These are phyloP conservation scores for Cathartes aura DNA, from an alignment of 2,113 vertebrate genomes.

Conservation along the genomic window DNA sequence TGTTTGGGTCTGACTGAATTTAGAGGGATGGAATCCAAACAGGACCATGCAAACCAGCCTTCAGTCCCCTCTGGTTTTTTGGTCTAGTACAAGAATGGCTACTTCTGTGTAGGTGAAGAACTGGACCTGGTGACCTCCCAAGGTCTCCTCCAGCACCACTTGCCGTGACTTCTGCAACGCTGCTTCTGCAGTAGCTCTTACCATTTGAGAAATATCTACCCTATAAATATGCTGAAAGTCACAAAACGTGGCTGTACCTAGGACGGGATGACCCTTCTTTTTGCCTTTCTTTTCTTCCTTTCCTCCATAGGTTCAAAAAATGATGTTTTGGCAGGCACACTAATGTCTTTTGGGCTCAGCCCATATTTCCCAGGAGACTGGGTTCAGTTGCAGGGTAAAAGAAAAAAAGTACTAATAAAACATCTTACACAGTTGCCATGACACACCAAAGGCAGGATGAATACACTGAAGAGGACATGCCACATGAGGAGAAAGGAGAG, in stretches of 20 bases:
- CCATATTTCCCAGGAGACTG: conserved; percentile 54
- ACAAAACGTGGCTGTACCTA: accelerated
- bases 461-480: neutral
- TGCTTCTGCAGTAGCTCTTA: neutral
- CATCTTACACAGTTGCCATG: conserved; percentile 24
- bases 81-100: neutral
- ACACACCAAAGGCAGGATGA: conserved; percentile 36
- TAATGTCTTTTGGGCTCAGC: conserved; percentile 18
- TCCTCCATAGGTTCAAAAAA: neutral
- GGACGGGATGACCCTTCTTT: neutral
- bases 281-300: neutral
- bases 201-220: neutral
- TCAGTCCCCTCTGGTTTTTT: neutral
- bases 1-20: neutral
- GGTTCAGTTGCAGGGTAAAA: conserved; percentile 51
- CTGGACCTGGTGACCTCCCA: neutral
- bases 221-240: neutral
- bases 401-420: conserved; percentile 25
- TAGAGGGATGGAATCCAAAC: neutral
- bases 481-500: neutral
- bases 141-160: neutral
- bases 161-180: neutral
- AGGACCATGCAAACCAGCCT: neutral
- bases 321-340: neutral
- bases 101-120: neutral